Percentiles rank a stretch among this genome's conserved stretches.
Evolutionary conservation across 2,113 vertebrate species (phyloP).

Genomic region (Percina caprodes): DNA sequence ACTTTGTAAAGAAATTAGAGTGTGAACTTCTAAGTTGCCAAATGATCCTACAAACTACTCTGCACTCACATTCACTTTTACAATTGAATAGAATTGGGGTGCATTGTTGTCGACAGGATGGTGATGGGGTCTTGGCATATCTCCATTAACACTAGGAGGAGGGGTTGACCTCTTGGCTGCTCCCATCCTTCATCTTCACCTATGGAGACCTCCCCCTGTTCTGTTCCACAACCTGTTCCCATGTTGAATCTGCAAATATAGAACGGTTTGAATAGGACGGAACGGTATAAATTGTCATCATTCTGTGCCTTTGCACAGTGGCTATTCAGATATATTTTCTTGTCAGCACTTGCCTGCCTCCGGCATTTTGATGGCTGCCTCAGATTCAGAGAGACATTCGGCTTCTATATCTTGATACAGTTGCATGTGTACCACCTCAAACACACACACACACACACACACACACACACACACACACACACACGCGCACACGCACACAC

Average conservation of each 20-base stretch:
- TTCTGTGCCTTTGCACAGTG: constrained; percentile 27
- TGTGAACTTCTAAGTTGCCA: constrained; percentile 8
- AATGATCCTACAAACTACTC: constrained; percentile 27
- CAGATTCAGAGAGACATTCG: constrained; percentile 18
- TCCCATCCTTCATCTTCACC: constrained; percentile 57
- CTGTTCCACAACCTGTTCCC: constrained; percentile 8
- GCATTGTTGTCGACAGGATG: constrained; percentile 67
- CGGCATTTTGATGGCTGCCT: constrained; percentile 12
- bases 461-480: not conserved
- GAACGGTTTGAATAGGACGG: not conserved
- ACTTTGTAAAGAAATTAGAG: not conserved
- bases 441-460: not conserved
- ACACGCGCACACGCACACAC: not conserved
- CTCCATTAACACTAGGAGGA: constrained; percentile 65
- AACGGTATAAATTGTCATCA: constrained; percentile 25
- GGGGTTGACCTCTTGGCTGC: constrained; percentile 61
- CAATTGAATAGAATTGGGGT: constrained; percentile 41
- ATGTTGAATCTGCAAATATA: constrained; percentile 28
- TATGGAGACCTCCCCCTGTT: constrained; percentile 39
- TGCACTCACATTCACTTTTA: constrained; percentile 30
- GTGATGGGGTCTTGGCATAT: constrained; percentile 70
- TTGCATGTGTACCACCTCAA: not conserved
- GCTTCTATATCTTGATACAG: constrained; percentile 32
- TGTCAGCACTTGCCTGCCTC: constrained; percentile 32
- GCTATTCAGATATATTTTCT: constrained; percentile 8